Evolutionary conservation across 1,140 invertebrate species (phyloP).

Genomic region (Calliopsis andreniformis): DNA sequence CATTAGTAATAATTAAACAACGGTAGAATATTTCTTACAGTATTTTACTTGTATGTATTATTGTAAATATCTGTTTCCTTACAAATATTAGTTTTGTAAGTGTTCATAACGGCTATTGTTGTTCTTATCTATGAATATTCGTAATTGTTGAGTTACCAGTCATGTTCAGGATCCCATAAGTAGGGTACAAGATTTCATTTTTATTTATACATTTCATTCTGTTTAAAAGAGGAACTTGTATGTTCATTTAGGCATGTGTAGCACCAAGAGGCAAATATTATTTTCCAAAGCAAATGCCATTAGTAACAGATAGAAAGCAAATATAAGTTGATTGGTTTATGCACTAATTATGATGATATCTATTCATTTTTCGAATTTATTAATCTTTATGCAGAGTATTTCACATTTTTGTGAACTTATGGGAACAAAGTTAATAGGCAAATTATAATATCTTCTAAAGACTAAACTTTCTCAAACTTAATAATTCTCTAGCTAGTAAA

Average conservation of each 20-base stretch:
- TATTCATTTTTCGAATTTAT: background rate
- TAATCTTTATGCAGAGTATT: background rate
- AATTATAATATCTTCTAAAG: too few relatives aligned
- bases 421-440: too few relatives aligned
- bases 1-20: slow-evolving; percentile 21
- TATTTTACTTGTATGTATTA: slow-evolving; percentile 14
- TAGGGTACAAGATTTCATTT: slow-evolving; percentile 22
- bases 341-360: background rate
- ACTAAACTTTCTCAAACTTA: background rate
- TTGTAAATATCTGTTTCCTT: slow-evolving; percentile 32
- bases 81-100: slow-evolving; percentile 31
- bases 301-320: background rate
- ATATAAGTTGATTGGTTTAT: background rate
- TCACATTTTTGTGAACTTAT: too few relatives aligned
- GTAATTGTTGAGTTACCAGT: slow-evolving; percentile 35
- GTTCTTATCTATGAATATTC: slow-evolving; percentile 20
- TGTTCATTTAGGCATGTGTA: slow-evolving; percentile 48
- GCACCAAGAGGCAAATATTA: slow-evolving; percentile 49
- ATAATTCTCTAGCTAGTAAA: background rate
- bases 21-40: slow-evolving; percentile 32
- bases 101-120: slow-evolving; percentile 2
- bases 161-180: slow-evolving; percentile 40
- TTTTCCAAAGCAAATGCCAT: slow-evolving; percentile 25
- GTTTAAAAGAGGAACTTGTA: slow-evolving; percentile 46
- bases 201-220: slow-evolving; percentile 33